These are phyloP conservation scores for Triplophysa bombifrons DNA, from an alignment of 2,797 vertebrate species.

Conservation along the genomic window DNA sequence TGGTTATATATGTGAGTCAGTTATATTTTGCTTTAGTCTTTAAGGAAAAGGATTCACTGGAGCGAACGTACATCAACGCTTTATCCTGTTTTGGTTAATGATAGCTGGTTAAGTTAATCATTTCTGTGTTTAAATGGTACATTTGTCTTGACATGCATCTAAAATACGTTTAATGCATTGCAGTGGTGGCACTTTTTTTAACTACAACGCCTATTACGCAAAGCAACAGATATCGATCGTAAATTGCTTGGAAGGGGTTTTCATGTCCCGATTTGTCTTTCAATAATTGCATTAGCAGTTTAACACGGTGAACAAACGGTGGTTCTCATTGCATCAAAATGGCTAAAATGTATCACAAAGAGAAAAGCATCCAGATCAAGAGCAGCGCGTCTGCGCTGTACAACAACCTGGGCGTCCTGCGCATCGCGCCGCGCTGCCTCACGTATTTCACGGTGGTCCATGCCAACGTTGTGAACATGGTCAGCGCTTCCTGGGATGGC, in stretches of 20 bases:
- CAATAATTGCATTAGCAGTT: slow-evolving; percentile 2
- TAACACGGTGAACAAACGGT: neutral
- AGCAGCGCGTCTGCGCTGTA: slow-evolving; percentile 87
- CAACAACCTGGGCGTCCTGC: slow-evolving; percentile 91
- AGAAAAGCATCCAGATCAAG: slow-evolving; percentile 83
- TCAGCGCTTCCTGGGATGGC: slow-evolving; percentile 84
- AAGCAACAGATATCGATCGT: too few species aligned
- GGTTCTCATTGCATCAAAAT: slow-evolving; percentile 17
- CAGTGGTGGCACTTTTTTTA: neutral
- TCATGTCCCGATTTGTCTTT: neutral
- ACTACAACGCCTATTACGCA: neutral
- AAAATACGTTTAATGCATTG: too few species aligned
- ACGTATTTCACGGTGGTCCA: slow-evolving; percentile 86
- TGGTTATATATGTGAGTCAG: neutral
- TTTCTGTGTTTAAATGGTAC: too few species aligned
- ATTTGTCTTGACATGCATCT: too few species aligned
- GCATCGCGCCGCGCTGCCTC: slow-evolving; percentile 75
- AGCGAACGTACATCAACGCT: neutral
- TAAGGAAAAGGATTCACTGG: slow-evolving; percentile 3
- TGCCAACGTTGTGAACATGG: slow-evolving; percentile 84
- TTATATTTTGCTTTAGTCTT: neutral
- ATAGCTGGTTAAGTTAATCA: neutral
- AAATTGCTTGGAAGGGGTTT: too few species aligned
- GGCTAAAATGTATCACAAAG: slow-evolving; percentile 84
- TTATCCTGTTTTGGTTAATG: neutral